A percentile compares a stretch with the other conserved stretches of the same genome.
Conservation (phyloP, 1,140 invertebrate genomes). For the Rhyzopertha dominica region DNA sequence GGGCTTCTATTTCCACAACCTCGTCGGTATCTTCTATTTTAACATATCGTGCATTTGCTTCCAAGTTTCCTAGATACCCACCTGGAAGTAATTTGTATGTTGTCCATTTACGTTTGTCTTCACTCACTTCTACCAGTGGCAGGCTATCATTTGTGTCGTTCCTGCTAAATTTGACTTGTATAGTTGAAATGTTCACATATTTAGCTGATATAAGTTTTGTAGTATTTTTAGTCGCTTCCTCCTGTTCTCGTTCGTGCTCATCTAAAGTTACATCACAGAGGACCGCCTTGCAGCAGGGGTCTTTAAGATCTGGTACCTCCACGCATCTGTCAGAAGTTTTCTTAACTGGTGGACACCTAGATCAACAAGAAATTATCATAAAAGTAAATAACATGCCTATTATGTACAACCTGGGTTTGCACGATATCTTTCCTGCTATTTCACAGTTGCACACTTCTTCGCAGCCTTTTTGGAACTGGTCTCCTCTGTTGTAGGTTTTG, state of each 20-base stretch:
- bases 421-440: constrained; percentile 63
- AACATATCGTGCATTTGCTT: constrained; percentile 37
- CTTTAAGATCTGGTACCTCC: constrained; percentile 66
- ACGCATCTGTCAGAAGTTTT: constrained; percentile 63
- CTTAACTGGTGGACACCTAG: constrained; percentile 52
- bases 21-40: constrained; percentile 36
- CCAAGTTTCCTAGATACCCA: constrained; percentile 37
- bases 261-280: constrained; percentile 75
- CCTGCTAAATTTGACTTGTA: constrained; percentile 41
- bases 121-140: constrained; percentile 41
- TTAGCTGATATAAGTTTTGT: constrained; percentile 41
- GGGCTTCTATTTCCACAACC: constrained; percentile 29
- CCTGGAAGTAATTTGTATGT: constrained; percentile 40
- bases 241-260: constrained; percentile 56
- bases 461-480: constrained; percentile 73
- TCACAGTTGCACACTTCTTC: constrained; percentile 71
- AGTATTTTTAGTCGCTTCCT: constrained; percentile 18
- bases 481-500: constrained; percentile 63
- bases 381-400: not conserved
- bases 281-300: constrained; percentile 77
- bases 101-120: constrained; percentile 44
- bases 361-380: constrained; percentile 14
- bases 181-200: constrained; percentile 41
- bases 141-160: constrained; percentile 34
- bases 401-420: constrained; percentile 59